These are phyloP conservation scores for Scaptomyza montana DNA, from an alignment of 1,140 invertebrate genomes.

Conservation along the genomic window DNA sequence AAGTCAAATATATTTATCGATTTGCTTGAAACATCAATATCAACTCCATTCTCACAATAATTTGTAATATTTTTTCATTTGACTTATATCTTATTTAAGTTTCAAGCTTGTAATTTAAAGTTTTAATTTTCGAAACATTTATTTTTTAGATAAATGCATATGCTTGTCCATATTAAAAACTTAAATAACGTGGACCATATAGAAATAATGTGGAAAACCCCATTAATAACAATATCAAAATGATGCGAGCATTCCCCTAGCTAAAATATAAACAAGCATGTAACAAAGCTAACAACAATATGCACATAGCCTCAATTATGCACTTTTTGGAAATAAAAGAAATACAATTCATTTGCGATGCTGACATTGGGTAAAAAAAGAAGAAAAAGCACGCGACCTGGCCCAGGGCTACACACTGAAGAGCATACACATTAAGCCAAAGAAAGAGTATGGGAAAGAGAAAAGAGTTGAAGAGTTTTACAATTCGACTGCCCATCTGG, in stretches of 20 bases:
- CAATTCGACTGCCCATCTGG: not conserved
- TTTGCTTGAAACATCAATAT: too few relatives aligned
- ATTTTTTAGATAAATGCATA: too few relatives aligned
- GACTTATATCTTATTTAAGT: too few relatives aligned
- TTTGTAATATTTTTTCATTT: too few relatives aligned
- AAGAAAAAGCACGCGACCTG: slow-evolving; percentile 29
- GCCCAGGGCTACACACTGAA: slow-evolving; percentile 18
- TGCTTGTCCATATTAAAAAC: too few relatives aligned
- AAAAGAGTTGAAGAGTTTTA: not conserved
- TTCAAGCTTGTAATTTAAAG: too few relatives aligned
- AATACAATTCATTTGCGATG: slow-evolving; percentile 33
- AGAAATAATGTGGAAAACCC: too few relatives aligned
- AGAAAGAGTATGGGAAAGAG: slow-evolving; percentile 2
- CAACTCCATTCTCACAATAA: too few relatives aligned
- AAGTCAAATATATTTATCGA: too few relatives aligned
- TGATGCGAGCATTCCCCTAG: not conserved
- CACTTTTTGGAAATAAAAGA: slow-evolving; percentile 8
- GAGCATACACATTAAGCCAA: slow-evolving; percentile 11
- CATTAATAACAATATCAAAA: too few relatives aligned
- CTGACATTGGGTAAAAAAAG: not conserved
- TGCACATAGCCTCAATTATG: slow-evolving; percentile 6
- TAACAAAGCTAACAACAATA: slow-evolving; percentile 10
- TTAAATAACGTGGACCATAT: too few relatives aligned
- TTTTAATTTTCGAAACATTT: too few relatives aligned
- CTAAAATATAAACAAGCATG: not conserved